These are phyloP conservation scores for Sebastes hopkinsi DNA, from an alignment of 2,797 vertebrate species.

Conservation along the genomic window DNA sequence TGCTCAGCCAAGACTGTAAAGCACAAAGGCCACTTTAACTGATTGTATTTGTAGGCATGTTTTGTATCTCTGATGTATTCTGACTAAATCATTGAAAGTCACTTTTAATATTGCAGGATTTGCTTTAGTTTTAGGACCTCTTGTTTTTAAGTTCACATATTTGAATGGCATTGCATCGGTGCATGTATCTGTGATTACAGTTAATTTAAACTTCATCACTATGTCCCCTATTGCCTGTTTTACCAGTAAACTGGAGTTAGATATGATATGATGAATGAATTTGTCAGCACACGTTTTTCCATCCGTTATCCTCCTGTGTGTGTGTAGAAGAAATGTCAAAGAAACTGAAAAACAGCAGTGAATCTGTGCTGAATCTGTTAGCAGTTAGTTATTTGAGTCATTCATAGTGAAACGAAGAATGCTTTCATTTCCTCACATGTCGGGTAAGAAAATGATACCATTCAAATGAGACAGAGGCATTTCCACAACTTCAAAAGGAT, in stretches of 20 bases:
- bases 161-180: background rate
- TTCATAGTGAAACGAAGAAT: background rate
- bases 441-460: background rate
- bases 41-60: background rate
- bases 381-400: background rate
- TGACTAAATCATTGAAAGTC: background rate
- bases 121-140: background rate
- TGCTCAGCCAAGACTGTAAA: too few relatives aligned
- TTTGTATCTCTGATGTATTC: background rate
- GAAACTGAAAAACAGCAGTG: background rate
- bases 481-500: conserved; percentile 32
- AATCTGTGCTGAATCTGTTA: background rate
- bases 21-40: background rate
- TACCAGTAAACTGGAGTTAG: background rate
- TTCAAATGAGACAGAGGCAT: conserved; percentile 21
- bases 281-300: background rate
- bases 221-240: background rate
- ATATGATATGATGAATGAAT: background rate
- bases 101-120: background rate
- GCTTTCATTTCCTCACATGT: background rate
- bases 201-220: background rate
- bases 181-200: too few relatives aligned
- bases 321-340: background rate
- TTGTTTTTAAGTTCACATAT: background rate
- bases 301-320: background rate